Percentiles rank a stretch among this genome's conserved stretches.
phyloP scores from a whole-genome alignment of 2,113 vertebrate species.

The Zosterops lateralis region DNA sequence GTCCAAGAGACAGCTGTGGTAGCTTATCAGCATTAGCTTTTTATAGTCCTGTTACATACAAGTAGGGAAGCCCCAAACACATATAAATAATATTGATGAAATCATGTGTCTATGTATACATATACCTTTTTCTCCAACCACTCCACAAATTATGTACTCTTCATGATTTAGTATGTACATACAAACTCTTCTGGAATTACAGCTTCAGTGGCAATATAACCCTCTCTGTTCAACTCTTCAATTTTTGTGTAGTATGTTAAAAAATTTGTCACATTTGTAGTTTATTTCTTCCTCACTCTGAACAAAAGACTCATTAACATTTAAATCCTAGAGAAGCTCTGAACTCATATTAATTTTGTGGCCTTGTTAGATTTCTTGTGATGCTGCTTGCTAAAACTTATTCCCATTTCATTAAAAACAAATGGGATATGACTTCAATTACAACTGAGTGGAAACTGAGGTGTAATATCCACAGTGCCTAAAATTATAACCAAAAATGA shows the following conservation, averaged over 20 bases:
- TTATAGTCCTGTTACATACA: background rate
- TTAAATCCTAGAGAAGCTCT: background rate
- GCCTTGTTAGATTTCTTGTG: background rate
- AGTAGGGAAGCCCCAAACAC: background rate
- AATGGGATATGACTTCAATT: background rate
- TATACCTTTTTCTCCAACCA: background rate
- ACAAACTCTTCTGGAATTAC: background rate
- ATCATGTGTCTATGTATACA: background rate
- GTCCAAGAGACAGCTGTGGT: background rate
- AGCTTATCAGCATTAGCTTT: slow-evolving; percentile 9
- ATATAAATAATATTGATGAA: background rate
- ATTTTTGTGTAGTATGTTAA: background rate
- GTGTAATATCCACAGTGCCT: background rate
- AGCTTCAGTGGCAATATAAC: background rate
- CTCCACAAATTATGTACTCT: background rate
- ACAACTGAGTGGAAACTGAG: background rate
- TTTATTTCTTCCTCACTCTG: background rate
- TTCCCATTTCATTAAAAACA: background rate
- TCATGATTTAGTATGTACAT: background rate
- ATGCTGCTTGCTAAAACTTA: background rate
- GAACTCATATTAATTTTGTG: background rate
- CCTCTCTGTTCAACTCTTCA: background rate
- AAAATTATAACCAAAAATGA: background rate
- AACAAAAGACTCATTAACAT: background rate
- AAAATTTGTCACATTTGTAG: background rate